Evolutionary conservation across 2,797 vertebrate genomes (phyloP), one percentile per base, ranked within the genome.

Genomic region (Loriculus beryllinus): DNA sequence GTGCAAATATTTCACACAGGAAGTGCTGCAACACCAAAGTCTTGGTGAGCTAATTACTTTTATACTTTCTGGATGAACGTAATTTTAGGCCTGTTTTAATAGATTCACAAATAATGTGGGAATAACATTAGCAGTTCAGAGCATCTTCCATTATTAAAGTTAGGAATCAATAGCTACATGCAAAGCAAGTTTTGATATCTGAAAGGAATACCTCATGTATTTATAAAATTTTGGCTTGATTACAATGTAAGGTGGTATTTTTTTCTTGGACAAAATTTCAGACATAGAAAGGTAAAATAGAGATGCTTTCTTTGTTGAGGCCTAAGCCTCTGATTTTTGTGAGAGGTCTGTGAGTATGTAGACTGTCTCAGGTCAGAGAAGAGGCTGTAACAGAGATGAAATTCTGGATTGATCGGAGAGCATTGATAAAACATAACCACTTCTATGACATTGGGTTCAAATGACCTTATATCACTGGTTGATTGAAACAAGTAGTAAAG

Each of bases 1-100:
- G 43, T 71, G 59, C 64, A 77, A 64, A 52, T 91, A 85, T 91
- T 85, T 91, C 69, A 89, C 64, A 52, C n/a, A 47, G 79, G 23
- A 86, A 82, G 5, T 86, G 40, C 71, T 85, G 64, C 56, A 82
- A 3, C 16, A n/a, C n/a, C n/a, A 20, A 77, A 77, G 47, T 56
- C 40, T 5, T 13, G 74, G 16, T 87, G 75, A 89, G 63, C 20
- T 89, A 92, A 67, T 91, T 94, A 80, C 47, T 70, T 86, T 64
- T 52, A 59, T 80, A 33, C 29, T 82, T 96, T 70, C 31, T 45
- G 25, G 20, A 71, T 91, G 7, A 82, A 82, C 39, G 40, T 87
- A 77, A 85, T 84, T 89, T 93, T 82, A 87, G 48, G 8, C 47
- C 13, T 82, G 82, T 84, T 93, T 67, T 29, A 82, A 71, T 82